Evolutionary conservation across 2,888 invertebrate species (phyloP), one percentile per base, ranked within the genome.

Genomic region (Anoplius nigerrimus): DNA sequence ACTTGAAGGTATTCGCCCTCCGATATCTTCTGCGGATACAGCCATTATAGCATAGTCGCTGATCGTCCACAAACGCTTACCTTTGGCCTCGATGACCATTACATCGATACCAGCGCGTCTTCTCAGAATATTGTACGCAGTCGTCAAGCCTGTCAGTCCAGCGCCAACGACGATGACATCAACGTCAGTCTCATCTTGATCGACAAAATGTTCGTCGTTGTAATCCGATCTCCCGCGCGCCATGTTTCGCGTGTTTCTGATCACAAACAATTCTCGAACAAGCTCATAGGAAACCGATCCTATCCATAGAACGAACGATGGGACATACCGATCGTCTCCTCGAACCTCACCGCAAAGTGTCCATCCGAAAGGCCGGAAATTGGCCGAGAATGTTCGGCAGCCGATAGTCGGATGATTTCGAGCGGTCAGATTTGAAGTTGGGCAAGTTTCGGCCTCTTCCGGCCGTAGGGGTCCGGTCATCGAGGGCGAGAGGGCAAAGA

Each of bases 141-240:
- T 76, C 2, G 79, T 80, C 6, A 86, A 79, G 6, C 86, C 86
- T 20, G 82, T 76, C 56, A 86, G 68, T 18, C 86, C 86, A 18
- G 79, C 80, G 18, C 85, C 86, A 42, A 86, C 63, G 16, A 86
- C 80, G 45, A 86, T 66, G 27, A 86, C 61, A 52, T 86, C 84
- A 22, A 75, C 80, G 71, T 85, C 79, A 55, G 74, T 74, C 16
- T 57, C 52, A 24, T 79, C 74, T n/a, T 57, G 48, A 15, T 22
- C 53, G 22, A 61, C 24, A 8, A 21, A 61, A 2, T 59, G 22
- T 0, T 62, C 45, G 3, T 70, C 64, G 0, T 2, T n/a, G 22
- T 11, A 34, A 34, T 34, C 34, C 34, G 34, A 34, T 1, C 2
- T 34, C 11, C 34, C 1, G 4, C 11, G 34, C 34, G 34, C 34